phyloP scores from a whole-genome alignment of 2,113 vertebrate species.

The Eretmochelys imbricata region DNA sequence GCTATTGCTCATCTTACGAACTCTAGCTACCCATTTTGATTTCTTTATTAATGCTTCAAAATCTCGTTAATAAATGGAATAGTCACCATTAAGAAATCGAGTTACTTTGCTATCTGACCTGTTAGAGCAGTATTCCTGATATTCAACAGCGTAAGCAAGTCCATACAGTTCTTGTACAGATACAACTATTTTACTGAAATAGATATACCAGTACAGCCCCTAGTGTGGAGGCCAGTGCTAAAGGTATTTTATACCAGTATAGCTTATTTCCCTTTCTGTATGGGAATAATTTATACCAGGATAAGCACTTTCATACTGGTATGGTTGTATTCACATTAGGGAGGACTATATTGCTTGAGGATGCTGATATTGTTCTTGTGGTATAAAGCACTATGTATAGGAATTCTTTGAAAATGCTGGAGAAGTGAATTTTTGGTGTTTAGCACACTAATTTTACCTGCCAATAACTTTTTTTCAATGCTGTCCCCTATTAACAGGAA shows the following conservation, averaged over 20 bases:
- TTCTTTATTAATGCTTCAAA: neutral
- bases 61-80: neutral
- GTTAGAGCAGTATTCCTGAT: neutral
- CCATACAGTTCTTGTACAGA: neutral
- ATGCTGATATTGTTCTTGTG: neutral
- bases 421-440: neutral
- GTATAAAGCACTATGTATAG: neutral
- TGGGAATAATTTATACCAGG: neutral
- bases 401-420: neutral
- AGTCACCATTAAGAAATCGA: neutral
- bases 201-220: neutral
- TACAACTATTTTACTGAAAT: neutral
- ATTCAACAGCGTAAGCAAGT: neutral
- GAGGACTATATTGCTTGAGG: neutral
- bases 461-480: neutral
- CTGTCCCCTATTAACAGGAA: neutral
- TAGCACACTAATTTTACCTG: constrained; percentile 14
- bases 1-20: neutral
- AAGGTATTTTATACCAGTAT: neutral
- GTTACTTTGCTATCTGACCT: neutral
- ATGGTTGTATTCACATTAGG: neutral
- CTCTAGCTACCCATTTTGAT: neutral
- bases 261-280: neutral
- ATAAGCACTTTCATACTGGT: neutral
- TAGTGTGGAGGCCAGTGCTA: neutral